Evolutionary conservation across 1,140 invertebrate genomes (phyloP).

Genomic region (Drosophila triauraria): DNA sequence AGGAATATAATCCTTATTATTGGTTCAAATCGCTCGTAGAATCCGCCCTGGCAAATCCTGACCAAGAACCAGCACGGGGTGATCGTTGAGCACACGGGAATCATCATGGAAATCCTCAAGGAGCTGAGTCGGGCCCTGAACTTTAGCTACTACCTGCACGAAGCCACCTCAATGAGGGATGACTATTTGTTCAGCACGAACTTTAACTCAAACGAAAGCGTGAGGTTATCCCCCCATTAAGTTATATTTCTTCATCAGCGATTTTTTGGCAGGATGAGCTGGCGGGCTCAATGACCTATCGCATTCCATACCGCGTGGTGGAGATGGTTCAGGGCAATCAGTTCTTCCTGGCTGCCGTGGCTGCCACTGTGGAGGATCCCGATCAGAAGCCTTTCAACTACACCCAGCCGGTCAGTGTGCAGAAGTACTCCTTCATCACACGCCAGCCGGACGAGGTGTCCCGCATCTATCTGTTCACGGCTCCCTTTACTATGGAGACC

Average conservation of each 20-base stretch:
- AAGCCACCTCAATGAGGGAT: constrained; percentile 41
- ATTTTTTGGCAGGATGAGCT: constrained; percentile 50
- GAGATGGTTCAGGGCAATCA: constrained; percentile 80
- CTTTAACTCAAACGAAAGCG: constrained; percentile 60
- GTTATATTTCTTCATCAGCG: not conserved
- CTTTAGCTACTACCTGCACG: constrained; percentile 88
- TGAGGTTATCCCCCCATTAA: not conserved
- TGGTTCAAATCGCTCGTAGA: constrained; percentile 87
- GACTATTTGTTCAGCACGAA: constrained; percentile 11
- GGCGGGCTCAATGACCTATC: constrained; percentile 69
- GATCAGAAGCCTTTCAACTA: constrained; percentile 90
- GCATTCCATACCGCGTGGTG: constrained; percentile 68
- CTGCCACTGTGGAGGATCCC: constrained; percentile 89
- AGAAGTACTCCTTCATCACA: constrained; percentile 92
- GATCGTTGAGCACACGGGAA: constrained; percentile 87
- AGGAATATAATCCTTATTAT: constrained; percentile 69
- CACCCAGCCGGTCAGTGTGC: constrained; percentile 91
- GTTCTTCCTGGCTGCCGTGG: constrained; percentile 90
- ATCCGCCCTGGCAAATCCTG: constrained; percentile 94
- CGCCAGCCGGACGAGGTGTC: constrained; percentile 91
- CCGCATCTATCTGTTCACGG: constrained; percentile 92
- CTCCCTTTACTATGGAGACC: constrained; percentile 93
- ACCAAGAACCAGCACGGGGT: constrained; percentile 86
- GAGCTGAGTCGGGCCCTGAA: constrained; percentile 92
- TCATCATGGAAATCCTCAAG: constrained; percentile 92